Evolutionary conservation across 2,113 vertebrate species (phyloP).

Genomic region (Notarius quadriscutis): DNA sequence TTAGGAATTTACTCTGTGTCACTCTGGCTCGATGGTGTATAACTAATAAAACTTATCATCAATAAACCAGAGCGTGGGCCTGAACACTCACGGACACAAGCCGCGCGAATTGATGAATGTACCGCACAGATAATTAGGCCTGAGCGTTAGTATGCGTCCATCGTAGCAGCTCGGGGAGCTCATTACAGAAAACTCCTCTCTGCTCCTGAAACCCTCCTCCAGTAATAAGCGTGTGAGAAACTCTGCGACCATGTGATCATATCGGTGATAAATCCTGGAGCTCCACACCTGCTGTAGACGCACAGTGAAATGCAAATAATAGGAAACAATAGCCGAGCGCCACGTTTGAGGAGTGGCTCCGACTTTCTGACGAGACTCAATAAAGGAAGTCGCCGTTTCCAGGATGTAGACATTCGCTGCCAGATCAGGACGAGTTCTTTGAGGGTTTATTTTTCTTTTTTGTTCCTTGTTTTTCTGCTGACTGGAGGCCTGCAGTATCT

Average conservation of each 20-base stretch:
- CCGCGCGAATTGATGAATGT: constrained; percentile 6
- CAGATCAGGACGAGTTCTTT: constrained; percentile 40
- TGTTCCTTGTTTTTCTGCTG: background rate
- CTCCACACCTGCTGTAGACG: background rate
- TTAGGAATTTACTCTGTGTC: background rate
- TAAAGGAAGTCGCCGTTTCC: constrained; percentile 49
- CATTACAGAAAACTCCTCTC: constrained; percentile 1
- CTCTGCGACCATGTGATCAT: background rate
- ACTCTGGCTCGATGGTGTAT: constrained; percentile 5
- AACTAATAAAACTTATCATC: constrained; percentile 18
- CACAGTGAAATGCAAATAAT: background rate
- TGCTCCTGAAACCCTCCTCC: constrained; percentile 33
- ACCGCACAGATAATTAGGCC: constrained; percentile 13
- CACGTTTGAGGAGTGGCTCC: constrained; percentile 28
- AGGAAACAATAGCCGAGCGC: constrained; percentile 40
- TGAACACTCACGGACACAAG: background rate
- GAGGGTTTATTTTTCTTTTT: constrained; percentile 3
- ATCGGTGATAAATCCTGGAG: background rate
- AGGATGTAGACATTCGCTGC: constrained; percentile 42
- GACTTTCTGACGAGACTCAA: constrained; percentile 44
- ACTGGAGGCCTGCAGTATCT: background rate
- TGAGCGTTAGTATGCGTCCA: background rate
- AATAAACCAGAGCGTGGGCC: background rate
- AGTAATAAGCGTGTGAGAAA: background rate
- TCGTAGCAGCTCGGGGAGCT: background rate